Evolutionary conservation across 2,888 invertebrate genomes (phyloP).

Genomic region (Metallyticus violacea): DNA sequence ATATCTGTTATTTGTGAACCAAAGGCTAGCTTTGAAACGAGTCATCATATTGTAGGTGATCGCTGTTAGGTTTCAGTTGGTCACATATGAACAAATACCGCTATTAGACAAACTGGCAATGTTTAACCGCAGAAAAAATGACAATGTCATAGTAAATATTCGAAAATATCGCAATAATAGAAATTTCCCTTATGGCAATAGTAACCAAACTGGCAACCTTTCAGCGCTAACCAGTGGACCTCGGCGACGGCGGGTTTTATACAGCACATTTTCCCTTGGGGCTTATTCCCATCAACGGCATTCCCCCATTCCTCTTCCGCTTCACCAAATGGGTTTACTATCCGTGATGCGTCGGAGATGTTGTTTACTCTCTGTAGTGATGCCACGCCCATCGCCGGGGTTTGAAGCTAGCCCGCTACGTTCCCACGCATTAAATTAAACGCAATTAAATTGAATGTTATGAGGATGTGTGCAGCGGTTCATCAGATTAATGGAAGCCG

Average conservation of each 20-base stretch:
- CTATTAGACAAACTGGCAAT: too few species aligned
- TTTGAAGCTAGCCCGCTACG: background rate
- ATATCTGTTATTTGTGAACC: too few species aligned
- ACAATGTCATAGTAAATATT: too few species aligned
- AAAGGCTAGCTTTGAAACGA: too few species aligned
- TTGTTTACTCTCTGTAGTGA: background rate
- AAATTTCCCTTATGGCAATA: background rate
- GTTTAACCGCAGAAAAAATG: too few species aligned
- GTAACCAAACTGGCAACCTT: background rate
- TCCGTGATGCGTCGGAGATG: constrained; percentile 9
- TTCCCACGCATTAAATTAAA: constrained; percentile 12
- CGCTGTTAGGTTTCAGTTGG: too few species aligned
- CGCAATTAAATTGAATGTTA: constrained; percentile 9
- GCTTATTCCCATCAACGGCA: background rate
- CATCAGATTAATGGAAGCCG: background rate
- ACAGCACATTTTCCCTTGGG: background rate
- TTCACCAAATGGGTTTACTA: constrained; percentile 8
- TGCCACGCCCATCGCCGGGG: background rate
- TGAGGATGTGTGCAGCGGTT: background rate
- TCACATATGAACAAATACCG: too few species aligned
- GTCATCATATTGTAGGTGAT: too few species aligned
- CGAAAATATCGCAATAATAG: background rate
- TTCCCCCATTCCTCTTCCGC: background rate
- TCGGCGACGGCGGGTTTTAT: background rate
- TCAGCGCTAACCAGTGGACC: background rate